A percentile compares a stretch with the other conserved stretches of the same genome.
Evolutionary conservation across 2,797 vertebrate species (phyloP).

Genomic region (Fistularia tabacaria): DNA sequence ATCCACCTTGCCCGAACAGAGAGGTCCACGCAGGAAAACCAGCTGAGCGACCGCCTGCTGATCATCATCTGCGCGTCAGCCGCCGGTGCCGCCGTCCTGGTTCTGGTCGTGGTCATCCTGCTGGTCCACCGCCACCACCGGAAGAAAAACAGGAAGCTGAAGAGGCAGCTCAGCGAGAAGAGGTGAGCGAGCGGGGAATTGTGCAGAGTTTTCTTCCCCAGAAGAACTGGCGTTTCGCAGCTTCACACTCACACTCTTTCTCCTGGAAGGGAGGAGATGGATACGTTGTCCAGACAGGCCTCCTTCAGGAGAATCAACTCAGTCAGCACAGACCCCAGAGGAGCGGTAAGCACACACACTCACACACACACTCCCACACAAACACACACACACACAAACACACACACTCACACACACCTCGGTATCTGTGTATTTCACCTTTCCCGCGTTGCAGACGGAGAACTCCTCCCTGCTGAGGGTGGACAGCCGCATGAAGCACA

Average conservation of each 20-base stretch:
- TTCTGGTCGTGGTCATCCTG: constrained; percentile 77
- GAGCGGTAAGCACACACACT: constrained; percentile 59
- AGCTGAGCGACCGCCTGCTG: constrained; percentile 61
- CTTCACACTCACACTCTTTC: constrained; percentile 10
- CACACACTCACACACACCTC: not conserved
- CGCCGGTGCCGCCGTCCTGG: constrained; percentile 71
- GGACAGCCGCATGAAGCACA: constrained; percentile 60
- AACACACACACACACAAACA: constrained; percentile 9
- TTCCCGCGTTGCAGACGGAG: constrained; percentile 46
- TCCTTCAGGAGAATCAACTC: constrained; percentile 79
- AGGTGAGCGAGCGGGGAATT: constrained; percentile 72
- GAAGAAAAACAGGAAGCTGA: constrained; percentile 78
- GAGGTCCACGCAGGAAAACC: fast-evolving
- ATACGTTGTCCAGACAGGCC: constrained; percentile 72
- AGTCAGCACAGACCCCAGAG: constrained; percentile 67
- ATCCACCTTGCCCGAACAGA: constrained; percentile 17
- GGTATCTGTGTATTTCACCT: not conserved
- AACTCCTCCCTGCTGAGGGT: constrained; percentile 58
- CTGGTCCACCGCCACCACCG: constrained; percentile 81
- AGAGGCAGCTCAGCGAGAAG: constrained; percentile 71
- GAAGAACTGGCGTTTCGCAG: not conserved
- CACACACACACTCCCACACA: constrained; percentile 14
- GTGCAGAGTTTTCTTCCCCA: too few relatives aligned
- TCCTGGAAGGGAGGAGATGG: constrained; percentile 71
- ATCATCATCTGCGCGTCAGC: constrained; percentile 77